These are phyloP conservation scores for Drosophila pegasa DNA, from an alignment of 2,888 invertebrate genomes.

Conservation along the genomic window DNA sequence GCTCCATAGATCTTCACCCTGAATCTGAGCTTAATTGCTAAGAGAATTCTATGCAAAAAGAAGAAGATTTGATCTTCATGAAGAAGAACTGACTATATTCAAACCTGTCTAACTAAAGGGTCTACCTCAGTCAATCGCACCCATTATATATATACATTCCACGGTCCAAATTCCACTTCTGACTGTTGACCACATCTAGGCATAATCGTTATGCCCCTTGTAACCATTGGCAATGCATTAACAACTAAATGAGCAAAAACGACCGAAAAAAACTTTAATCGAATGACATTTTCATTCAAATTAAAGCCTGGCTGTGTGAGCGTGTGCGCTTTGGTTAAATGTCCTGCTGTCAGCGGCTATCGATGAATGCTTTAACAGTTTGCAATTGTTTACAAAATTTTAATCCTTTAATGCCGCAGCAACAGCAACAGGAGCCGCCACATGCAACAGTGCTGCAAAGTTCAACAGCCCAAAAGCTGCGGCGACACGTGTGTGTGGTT, in stretches of 20 bases:
- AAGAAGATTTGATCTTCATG: too few relatives aligned
- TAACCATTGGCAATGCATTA: neutral
- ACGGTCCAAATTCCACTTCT: too few relatives aligned
- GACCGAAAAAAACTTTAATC: neutral
- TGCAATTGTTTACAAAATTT: slow-evolving; percentile 39
- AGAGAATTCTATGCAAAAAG: too few relatives aligned
- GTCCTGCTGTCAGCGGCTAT: slow-evolving; percentile 7
- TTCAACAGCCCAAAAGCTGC: slow-evolving; percentile 20
- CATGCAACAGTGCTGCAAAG: slow-evolving; percentile 5
- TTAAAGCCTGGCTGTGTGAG: neutral
- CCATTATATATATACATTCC: neutral
- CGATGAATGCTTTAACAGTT: slow-evolving; percentile 30
- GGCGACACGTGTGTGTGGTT: slow-evolving; percentile 16
- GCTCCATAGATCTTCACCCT: too few relatives aligned
- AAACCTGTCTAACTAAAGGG: too few relatives aligned
- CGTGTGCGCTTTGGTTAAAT: slow-evolving; percentile 9
- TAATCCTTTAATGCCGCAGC: slow-evolving; percentile 45
- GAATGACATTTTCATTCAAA: slow-evolving; percentile 6
- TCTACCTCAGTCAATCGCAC: neutral
- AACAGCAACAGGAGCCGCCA: slow-evolving; percentile 25
- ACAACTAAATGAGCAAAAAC: neutral
- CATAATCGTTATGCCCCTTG: neutral
- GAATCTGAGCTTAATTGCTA: too few relatives aligned
- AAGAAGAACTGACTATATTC: too few relatives aligned
- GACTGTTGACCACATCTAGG: neutral